Conservation (phyloP, 2,888 invertebrate genomes). For the Chalcosyrphus nemorum region DNA sequence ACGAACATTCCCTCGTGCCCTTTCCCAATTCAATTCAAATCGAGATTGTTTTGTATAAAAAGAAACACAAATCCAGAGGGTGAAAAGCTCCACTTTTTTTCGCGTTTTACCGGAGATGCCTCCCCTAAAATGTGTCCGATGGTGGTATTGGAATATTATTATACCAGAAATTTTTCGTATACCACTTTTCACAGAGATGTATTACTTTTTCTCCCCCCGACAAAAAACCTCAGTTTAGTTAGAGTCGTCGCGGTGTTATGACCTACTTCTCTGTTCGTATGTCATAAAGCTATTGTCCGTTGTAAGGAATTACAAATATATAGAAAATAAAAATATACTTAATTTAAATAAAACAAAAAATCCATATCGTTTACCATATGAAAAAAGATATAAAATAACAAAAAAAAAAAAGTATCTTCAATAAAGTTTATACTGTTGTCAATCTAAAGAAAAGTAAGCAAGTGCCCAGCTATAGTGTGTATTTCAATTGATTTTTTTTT, state of each 20-base stretch:
- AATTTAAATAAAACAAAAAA: constrained; percentile 17
- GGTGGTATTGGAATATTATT: constrained; percentile 14
- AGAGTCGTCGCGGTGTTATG: constrained; percentile 68
- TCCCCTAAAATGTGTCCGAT: constrained; percentile 16
- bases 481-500: constrained; percentile 40
- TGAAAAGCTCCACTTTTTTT: constrained; percentile 42
- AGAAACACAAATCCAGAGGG: constrained; percentile 25
- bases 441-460: not conserved
- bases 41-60: constrained; percentile 26
- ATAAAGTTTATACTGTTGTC: not conserved
- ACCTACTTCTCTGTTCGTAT: constrained; percentile 61
- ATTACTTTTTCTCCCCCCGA: constrained; percentile 55
- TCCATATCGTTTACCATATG: not conserved
- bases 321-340: not conserved
- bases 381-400: not conserved
- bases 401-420: not conserved
- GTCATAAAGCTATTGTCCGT: constrained; percentile 41
- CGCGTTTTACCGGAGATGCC: constrained; percentile 30
- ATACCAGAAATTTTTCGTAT: constrained; percentile 34
- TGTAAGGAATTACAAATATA: constrained; percentile 29
- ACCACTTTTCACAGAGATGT: constrained; percentile 39
- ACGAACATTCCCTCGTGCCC: not conserved
- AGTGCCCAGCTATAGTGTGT: not conserved
- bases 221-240: constrained; percentile 60
- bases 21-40: no score